A percentile compares a stretch with the other conserved stretches of the same genome.
These are phyloP conservation scores for Rousettus leschenaultii DNA, from an alignment of 2,113 vertebrate genomes.

Conservation along the genomic window DNA sequence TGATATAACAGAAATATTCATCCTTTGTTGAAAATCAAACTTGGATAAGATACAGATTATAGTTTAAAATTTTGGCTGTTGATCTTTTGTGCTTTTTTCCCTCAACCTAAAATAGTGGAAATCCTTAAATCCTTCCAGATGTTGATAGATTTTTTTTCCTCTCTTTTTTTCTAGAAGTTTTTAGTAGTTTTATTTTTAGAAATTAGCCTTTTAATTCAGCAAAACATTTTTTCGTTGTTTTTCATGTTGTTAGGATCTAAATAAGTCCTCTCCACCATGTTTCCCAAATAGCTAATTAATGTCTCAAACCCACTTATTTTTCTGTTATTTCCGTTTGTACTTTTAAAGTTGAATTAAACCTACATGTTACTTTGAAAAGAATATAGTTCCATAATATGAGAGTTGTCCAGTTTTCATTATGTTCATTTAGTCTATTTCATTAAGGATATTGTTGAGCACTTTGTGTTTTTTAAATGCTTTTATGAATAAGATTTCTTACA, in stretches of 20 bases:
- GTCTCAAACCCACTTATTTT: not conserved
- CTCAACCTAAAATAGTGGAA: not conserved
- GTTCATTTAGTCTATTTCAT: not conserved
- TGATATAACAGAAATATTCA: not conserved
- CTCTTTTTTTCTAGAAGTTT: not conserved
- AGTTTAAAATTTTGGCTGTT: not conserved
- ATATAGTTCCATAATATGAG: not conserved
- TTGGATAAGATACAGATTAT: not conserved
- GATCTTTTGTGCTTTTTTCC: not conserved
- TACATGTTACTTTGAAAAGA: not conserved
- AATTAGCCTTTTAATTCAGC: not conserved
- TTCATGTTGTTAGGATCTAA: not conserved
- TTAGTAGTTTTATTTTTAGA: slow-evolving; percentile 3
- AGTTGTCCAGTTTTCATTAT: not conserved
- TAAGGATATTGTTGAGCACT: not conserved
- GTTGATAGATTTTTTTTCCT: not conserved
- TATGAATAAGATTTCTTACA: not conserved
- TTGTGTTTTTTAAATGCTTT: not conserved
- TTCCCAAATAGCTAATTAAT: not conserved
- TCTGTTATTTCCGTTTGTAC: not conserved
- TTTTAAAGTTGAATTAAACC: not conserved
- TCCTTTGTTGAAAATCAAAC: not conserved
- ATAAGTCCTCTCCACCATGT: not conserved
- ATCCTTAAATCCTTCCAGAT: not conserved
- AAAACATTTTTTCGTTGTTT: not conserved